These are phyloP conservation scores for Dicrostonyx torquatus DNA, from an alignment of 2,797 vertebrate genomes.

Conservation along the genomic window DNA sequence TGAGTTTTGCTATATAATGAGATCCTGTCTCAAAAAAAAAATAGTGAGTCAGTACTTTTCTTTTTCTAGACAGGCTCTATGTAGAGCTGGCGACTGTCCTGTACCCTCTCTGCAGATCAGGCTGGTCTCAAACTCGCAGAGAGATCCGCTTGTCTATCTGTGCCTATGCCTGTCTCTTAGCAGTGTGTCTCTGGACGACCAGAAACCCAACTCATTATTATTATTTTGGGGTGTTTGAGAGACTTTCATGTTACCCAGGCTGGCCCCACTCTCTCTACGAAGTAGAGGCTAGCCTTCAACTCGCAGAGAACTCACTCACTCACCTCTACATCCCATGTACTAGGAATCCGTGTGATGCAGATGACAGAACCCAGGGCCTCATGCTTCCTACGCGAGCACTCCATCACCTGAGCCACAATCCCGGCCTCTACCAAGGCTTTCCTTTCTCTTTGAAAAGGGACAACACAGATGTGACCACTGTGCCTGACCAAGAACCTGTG, in stretches of 20 bases:
- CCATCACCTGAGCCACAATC: neutral
- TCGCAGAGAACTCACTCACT: neutral
- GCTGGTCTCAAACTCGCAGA: neutral
- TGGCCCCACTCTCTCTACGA: neutral
- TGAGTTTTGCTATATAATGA: neutral
- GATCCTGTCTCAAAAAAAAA: neutral
- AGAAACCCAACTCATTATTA: neutral
- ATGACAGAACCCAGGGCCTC: neutral
- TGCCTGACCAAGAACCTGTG: neutral
- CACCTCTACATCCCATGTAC: neutral
- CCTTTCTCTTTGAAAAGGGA: constrained; percentile 10
- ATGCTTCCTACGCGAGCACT: neutral
- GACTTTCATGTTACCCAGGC: neutral
- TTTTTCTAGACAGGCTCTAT: neutral
- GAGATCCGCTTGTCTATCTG: neutral
- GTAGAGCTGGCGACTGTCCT: neutral
- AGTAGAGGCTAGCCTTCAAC: neutral
- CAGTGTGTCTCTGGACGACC: neutral
- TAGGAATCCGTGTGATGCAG: neutral
- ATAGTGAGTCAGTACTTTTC: neutral
- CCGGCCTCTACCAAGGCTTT: neutral
- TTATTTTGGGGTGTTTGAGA: neutral
- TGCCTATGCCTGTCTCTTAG: neutral
- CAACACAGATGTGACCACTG: neutral
- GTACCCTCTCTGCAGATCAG: neutral